Percentiles rank a stretch among this genome's conserved stretches.
Evolutionary conservation across 2,888 invertebrate species (phyloP).

Genomic region (Dendrolimus houi): DNA sequence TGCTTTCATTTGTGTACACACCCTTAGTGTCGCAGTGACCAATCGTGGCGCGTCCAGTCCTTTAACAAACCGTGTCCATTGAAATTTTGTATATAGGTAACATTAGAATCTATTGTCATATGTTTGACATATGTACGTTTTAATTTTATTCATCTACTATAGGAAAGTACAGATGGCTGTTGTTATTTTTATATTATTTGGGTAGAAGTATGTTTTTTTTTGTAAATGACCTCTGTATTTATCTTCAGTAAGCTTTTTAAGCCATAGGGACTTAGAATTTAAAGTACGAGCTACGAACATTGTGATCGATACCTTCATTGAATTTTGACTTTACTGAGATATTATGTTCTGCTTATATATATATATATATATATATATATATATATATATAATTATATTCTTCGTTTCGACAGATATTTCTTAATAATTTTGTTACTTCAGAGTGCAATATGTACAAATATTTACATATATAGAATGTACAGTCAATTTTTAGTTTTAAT

Average conservation of each 20-base stretch:
- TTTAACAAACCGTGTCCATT: slow-evolving; percentile 36
- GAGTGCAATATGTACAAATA: slow-evolving; percentile 86
- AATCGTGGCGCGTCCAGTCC: slow-evolving; percentile 64
- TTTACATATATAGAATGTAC: slow-evolving; percentile 76
- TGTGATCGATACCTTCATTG: slow-evolving; percentile 66
- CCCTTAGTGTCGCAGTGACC: slow-evolving; percentile 39
- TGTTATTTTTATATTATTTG: slow-evolving; percentile 77
- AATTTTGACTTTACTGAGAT: slow-evolving; percentile 59
- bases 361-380: slow-evolving; percentile 19
- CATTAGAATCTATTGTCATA: slow-evolving; percentile 73
- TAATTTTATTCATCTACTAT: slow-evolving; percentile 77
- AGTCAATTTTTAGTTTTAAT: slow-evolving; percentile 74
- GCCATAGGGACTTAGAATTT: slow-evolving; percentile 67
- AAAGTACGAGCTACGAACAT: slow-evolving; percentile 70
- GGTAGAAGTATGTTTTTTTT: slow-evolving; percentile 76
- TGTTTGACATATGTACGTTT: slow-evolving; percentile 72
- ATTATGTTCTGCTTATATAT: slow-evolving; percentile 53
- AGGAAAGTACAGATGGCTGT: slow-evolving; percentile 77
- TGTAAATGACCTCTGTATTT: slow-evolving; percentile 76
- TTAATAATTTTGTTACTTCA: slow-evolving; percentile 73
- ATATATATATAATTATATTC: slow-evolving; percentile 22
- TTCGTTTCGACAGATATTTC: slow-evolving; percentile 65
- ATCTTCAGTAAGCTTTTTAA: slow-evolving; percentile 72
- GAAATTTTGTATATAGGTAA: slow-evolving; percentile 61
- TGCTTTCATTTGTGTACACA: background rate